Base-by-base conservation (phyloP, 2,113 vertebrate species). In the Rattus rattus region DNA sequence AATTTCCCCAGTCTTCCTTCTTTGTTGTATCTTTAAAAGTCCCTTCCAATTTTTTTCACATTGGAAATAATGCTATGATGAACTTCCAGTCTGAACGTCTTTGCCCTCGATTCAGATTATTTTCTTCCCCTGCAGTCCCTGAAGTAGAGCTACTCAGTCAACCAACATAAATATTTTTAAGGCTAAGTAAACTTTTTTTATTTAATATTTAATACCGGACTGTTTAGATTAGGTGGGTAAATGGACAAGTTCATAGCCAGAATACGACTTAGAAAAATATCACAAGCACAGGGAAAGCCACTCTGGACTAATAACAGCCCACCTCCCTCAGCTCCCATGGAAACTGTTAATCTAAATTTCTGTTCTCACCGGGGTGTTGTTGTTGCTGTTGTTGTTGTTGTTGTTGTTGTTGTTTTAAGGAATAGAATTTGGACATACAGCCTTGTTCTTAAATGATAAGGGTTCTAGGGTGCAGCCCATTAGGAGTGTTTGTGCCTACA, bases 121-220 rank as follows among this genome's bases (percentile, higher is more conserved):
- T 92, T 88, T 63, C 67, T 96, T 65, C 67, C 30, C 70, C 52
- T 28, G 70, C n/a, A 96, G 47, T 73, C 89, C 65, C 72, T 90
- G 87, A 96, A 96, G 85, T 86, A 59, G 56, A 81, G 47, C 59
- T 54, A 47, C 49, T 77, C 69, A 88, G 47, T 67, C 91, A 90
- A 94, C 36, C 85, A 33, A 22, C 30, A 54, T 22, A n/a, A 80
- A 77, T 30, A 77, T 67, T 91, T 90, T 91, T 91, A 91, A 96
- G 49, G 56, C 52, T 49, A 97, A 91, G 10, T 83, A 67, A 95
- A 88, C 80, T 75, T 70, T 83, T 88, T 92, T 76, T 75, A 54
- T 76, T 96, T 83, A 93, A 84, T 89, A 92, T 93, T 96, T 92
- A 86, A 97, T 77, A 75, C 39, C 54, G 83, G 49, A 69, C 88